Base-by-base conservation (phyloP, 2,113 vertebrate genomes). In the Sander lucioperca region DNA sequence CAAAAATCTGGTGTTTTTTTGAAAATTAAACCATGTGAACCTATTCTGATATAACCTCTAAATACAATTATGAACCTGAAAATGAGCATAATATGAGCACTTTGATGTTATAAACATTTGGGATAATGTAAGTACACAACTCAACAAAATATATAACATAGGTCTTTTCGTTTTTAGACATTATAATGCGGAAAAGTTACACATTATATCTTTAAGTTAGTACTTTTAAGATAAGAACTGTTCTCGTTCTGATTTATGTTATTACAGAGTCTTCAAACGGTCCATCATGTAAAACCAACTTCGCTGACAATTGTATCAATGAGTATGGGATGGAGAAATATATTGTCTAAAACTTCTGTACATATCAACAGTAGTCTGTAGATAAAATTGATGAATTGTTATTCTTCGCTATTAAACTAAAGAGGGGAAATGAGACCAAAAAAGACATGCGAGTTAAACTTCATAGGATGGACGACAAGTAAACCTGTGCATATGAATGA, bases 291-390 rank as follows among this genome's bases (percentile, higher is more conserved):
- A 45, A 57, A 70, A 56, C 48, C 39, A 57, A 71, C 69, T 16
- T 27, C 47, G 14, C 56, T 61, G 18, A 61, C 12, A 48, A 15
- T 61, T 30, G 19, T 4, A 57, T 56, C 15, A 67, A 14, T 5
- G 65, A 6, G 15, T 11, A 50, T 30, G 15, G 9, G 23, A 67
- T 23, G 1, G 21, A 13, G 69, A 57, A 56, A 64, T 75, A 23
- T 39, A 51, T 19, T 78, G 27, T 61, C 6, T 59, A 16, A 57
- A 64, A 65, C 30, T 1, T 65, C 19, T 25, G 5, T 25, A 18
- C 48, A 65, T 30, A 48, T 65, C 11, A 82, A 56, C 68, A 72
- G 57, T 51, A 25, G 48, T 23, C 25, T 33, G 23, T 58, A 5
- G 3, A 1, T 54, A 12, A 62, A 62, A 72, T 21, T 23, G n/a